Conservation (phyloP, 2,797 vertebrate genomes). For the Phataginus tetradactyla region DNA sequence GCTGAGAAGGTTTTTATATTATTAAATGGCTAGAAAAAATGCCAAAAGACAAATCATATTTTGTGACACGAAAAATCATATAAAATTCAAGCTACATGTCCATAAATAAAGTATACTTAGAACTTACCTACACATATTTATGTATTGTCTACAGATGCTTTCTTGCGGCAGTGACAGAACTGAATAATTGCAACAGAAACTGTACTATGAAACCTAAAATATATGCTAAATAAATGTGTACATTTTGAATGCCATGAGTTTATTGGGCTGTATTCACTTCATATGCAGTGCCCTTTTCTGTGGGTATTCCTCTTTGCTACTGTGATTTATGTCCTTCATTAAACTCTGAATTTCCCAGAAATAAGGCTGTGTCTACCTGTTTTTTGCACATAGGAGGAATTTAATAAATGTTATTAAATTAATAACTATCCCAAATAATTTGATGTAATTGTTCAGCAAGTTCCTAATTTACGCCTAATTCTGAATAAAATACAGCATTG, state of each 20-base stretch:
- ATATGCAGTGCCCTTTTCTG: background rate
- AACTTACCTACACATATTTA: background rate
- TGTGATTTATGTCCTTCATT: background rate
- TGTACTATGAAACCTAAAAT: background rate
- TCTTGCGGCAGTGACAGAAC: background rate
- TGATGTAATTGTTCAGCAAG: background rate
- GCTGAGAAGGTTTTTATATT: background rate
- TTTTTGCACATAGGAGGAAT: background rate
- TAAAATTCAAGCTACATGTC: background rate
- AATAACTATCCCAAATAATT: background rate
- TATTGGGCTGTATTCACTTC: background rate
- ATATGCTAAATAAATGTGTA: background rate
- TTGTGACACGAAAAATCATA: background rate
- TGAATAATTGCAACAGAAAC: background rate
- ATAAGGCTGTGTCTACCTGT: background rate
- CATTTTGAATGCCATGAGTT: constrained; percentile 21
- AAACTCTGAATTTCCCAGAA: background rate
- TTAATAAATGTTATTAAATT: background rate
- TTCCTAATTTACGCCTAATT: background rate
- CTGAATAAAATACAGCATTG: background rate
- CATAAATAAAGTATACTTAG: background rate
- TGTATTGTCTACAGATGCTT: background rate
- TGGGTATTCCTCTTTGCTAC: background rate
- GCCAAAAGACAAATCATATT: background rate
- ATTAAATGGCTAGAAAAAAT: background rate